Base-by-base conservation (phyloP, 1,140 invertebrate genomes). In the Drosophila rhopaloa region DNA sequence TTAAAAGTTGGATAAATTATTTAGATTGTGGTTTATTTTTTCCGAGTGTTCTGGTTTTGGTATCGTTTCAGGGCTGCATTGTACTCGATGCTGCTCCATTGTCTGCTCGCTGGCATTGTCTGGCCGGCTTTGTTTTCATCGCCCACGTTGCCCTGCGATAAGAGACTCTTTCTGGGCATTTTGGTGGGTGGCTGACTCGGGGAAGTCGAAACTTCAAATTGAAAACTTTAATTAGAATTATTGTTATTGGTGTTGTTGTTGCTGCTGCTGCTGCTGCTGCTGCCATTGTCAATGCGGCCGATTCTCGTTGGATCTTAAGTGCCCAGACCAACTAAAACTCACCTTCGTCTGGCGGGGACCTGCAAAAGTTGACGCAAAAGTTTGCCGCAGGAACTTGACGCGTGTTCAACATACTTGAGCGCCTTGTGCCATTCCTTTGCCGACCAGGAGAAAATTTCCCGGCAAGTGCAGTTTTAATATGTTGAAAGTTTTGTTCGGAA, bases 211-310 rank as follows among this genome's bases (percentile, higher is more conserved):
- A 88, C 84, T 88, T 88, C 80, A 88, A 88, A 88, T 88, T 88
- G 84, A 88, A 88, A 88, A 88, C 84, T 88, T 88, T 88, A 88
- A 88, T 88, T 88, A 88, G 80, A 88, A 88, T 84, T 88, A 84
- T 88, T 89, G 68, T 89, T 84, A 65, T 82, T 88, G 67, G 58
- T 83, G 60, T 50, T 57, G 76, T 5, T 66, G 65, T 19, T 29
- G 43, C 44, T 72, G 56, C 44, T 81, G 16, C 24, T 51, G 58
- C 43, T 46, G 7, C 5, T 35, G 48, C 27, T 60, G 59, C 61
- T 72, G 84, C 60, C 80, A 88, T 89, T 89, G 84, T 90, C 84
- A 80, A 79, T 80, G 83, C 54, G 41, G 60, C 41, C 56, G 51
- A 44, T 41, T 43, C 11, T 41, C 24, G 37, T 66, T 44, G 66